A percentile compares a stretch with the other conserved stretches of the same genome.
Evolutionary conservation across 2,888 invertebrate genomes (phyloP).

Genomic region (Cantharis nigra): DNA sequence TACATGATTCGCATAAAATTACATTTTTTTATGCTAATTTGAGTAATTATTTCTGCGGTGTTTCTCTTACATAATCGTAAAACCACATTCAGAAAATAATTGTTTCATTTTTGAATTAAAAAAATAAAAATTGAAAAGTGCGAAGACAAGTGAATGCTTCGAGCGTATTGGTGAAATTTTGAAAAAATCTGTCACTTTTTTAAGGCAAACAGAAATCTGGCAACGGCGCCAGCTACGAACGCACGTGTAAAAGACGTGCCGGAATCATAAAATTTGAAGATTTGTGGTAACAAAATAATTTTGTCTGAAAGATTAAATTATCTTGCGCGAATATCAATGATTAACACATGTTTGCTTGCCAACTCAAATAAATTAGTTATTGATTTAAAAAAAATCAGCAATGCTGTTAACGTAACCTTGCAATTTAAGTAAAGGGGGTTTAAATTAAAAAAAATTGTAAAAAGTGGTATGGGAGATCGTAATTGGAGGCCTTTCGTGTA

Average conservation of each 20-base stretch:
- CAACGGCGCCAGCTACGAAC: background rate
- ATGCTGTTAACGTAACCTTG: background rate
- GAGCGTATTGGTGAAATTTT: background rate
- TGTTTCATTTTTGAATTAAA: background rate
- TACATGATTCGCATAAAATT: background rate
- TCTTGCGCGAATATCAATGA: background rate
- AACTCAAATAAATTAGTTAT: background rate
- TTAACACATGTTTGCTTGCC: background rate
- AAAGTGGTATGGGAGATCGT: conserved; percentile 71
- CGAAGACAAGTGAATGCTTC: background rate
- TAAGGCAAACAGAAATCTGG: background rate
- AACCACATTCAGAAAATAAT: background rate
- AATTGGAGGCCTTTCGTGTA: conserved; percentile 95
- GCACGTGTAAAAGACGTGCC: background rate
- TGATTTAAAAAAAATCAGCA: background rate
- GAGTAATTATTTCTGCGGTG: background rate
- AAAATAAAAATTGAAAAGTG: background rate
- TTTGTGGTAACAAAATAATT: background rate
- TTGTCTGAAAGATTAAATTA: background rate
- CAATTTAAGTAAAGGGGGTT: background rate
- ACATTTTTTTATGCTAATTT: background rate
- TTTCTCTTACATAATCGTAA: background rate
- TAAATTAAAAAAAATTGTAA: conserved; percentile 9
- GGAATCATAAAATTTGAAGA: background rate
- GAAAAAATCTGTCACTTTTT: background rate